Evolutionary conservation across 2,888 invertebrate genomes (phyloP), one percentile per base, ranked within the genome.

Genomic region (Ichneumoninae sp.): DNA sequence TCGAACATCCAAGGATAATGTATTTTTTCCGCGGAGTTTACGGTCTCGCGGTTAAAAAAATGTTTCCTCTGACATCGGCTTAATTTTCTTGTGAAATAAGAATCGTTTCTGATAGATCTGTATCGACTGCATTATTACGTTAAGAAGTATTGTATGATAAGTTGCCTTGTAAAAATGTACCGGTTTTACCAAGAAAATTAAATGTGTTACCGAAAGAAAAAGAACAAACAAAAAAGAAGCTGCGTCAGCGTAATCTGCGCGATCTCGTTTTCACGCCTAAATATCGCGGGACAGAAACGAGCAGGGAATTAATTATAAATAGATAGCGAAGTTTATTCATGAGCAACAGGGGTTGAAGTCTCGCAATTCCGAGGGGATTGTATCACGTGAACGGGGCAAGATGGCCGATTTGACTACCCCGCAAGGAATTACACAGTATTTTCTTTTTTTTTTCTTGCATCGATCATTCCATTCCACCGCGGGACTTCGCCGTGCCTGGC

Each of bases 131-230:
- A 89, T 89, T 89, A 87, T 91, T 91, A 87, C 86, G 86, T 89
- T 88, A 87, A 88, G 86, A 89, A 90, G 88, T 88, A 90, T 89
- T 89, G 87, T 91, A 90, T 88, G 84, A 90, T 91, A 91, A 91
- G 91, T 91, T 91, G 90, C 90, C 90, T 91, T 91, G 91, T 91
- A 91, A 91, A 91, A 91, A 91, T 91, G 91, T 91, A 91, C 89
- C 91, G 89, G 91, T 90, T 91, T 91, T 89, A 91, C 89, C 90
- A 89, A 91, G 90, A 90, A 90, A 90, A 91, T 91, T 91, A 91
- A 91, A 91, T 91, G 90, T 91, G 91, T 91, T 91, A 91, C 85
- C 87, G 86, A 91, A 90, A 86, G 88, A 88, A 88, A 81, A 66
- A 74, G 54, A 75, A 47, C n/a, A 69, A 77, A 60, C 36, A 74